Conservation (phyloP, 2,888 invertebrate species). For the Sipha maydis region DNA sequence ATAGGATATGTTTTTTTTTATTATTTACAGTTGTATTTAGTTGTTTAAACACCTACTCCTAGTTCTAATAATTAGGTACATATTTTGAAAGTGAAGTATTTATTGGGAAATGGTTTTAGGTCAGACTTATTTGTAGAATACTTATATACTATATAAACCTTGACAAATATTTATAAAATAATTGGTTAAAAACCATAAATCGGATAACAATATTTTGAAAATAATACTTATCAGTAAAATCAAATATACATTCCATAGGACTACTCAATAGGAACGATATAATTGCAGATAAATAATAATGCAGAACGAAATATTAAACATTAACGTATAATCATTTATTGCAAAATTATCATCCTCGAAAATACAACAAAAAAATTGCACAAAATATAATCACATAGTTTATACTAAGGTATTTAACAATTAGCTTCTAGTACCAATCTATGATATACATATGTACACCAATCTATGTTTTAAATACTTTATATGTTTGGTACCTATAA, state of each 20-base stretch:
- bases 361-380: not conserved
- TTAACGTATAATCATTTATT: constrained; percentile 28
- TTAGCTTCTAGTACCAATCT: not conserved
- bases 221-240: constrained; percentile 26
- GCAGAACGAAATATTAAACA: constrained; percentile 51
- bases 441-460: too few relatives aligned
- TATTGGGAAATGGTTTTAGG: constrained; percentile 26
- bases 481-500: not conserved
- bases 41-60: not conserved
- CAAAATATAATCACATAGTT: not conserved
- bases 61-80: not conserved
- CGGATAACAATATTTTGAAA: constrained; percentile 18
- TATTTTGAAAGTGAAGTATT: not conserved
- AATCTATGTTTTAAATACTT: too few relatives aligned
- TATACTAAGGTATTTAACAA: not conserved
- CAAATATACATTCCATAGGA: constrained; percentile 15
- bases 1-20: too few relatives aligned
- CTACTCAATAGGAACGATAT: constrained; percentile 45
- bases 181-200: constrained; percentile 39
- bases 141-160: not conserved
- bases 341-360: constrained; percentile 31
- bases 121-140: constrained; percentile 17
- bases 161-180: constrained; percentile 29
- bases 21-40: too few relatives aligned
- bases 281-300: constrained; percentile 50